Evolutionary conservation across 2,797 vertebrate species (phyloP).

Genomic region (Syngnathus rostellatus): DNA sequence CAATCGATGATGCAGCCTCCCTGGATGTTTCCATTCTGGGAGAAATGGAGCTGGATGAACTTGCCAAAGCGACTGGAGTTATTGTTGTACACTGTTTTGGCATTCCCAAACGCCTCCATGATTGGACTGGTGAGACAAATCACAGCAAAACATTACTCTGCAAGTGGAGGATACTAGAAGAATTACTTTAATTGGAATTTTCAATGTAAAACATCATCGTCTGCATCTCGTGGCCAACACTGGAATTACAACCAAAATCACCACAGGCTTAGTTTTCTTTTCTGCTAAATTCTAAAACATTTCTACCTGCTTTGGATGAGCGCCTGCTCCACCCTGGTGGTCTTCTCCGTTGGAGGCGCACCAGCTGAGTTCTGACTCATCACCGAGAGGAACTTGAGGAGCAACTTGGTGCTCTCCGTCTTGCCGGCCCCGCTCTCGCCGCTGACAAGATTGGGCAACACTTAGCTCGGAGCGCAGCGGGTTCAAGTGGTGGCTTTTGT

Average conservation of each 20-base stretch:
- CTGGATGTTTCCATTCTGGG: slow-evolving; percentile 83
- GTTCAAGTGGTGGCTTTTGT: slow-evolving; percentile 7
- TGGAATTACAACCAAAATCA: no score
- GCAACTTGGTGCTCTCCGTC: slow-evolving; percentile 87
- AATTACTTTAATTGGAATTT: no score
- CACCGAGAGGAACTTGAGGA: slow-evolving; percentile 85
- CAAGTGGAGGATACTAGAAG: neutral
- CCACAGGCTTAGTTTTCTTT: no score
- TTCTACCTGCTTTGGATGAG: slow-evolving; percentile 85
- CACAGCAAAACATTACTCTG: neutral
- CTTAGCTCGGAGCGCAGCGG: neutral
- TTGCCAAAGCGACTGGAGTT: slow-evolving; percentile 92
- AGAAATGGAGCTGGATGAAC: slow-evolving; percentile 89
- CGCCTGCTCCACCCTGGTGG: slow-evolving; percentile 81
- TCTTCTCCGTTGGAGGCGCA: slow-evolving; percentile 68
- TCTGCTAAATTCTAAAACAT: neutral
- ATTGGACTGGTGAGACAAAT: slow-evolving; percentile 69
- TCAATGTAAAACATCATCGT: no score
- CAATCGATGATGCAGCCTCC: slow-evolving; percentile 87
- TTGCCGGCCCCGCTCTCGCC: slow-evolving; percentile 92
- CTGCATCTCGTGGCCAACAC: no score
- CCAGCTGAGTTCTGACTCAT: slow-evolving; percentile 81
- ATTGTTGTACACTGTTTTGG: slow-evolving; percentile 91
- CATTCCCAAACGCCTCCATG: slow-evolving; percentile 88
- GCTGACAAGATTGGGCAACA: slow-evolving; percentile 43